phyloP scores from a whole-genome alignment of 2,888 invertebrate genomes.

The Synanthedon formicaeformis region DNA sequence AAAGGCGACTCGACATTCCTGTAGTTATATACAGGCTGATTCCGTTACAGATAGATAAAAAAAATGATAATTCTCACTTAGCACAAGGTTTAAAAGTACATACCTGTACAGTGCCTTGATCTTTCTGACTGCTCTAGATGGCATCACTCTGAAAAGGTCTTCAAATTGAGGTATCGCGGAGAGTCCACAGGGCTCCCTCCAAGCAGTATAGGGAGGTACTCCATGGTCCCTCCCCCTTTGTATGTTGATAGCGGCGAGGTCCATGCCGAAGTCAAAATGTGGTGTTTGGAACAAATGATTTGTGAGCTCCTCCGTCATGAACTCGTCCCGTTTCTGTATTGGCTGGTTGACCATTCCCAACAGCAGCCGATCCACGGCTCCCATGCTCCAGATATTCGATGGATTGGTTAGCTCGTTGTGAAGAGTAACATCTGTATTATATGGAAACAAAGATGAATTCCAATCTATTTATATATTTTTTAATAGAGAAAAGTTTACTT shows the following conservation, averaged over 20 bases:
- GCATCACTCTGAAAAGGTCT: conserved; percentile 78
- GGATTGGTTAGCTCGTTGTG: conserved; percentile 81
- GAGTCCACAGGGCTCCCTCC: conserved; percentile 84
- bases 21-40: not conserved
- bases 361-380: conserved; percentile 82
- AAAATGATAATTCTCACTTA: not conserved
- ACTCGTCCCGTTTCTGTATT: conserved; percentile 84
- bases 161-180: conserved; percentile 75
- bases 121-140: conserved; percentile 71
- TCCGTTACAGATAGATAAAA: not conserved
- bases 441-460: not conserved
- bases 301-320: conserved; percentile 83
- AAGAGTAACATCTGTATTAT: conserved; percentile 77
- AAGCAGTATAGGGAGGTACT: conserved; percentile 81
- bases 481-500: conserved; percentile 32
- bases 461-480: not conserved
- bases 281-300: conserved; percentile 85
- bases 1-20: too few relatives aligned
- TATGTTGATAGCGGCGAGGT: conserved; percentile 88
- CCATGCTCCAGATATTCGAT: conserved; percentile 80
- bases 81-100: not conserved
- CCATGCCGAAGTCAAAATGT: conserved; percentile 81
- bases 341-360: conserved; percentile 83
- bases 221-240: conserved; percentile 90
- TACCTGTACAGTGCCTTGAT: conserved; percentile 72